Percentiles rank a stretch among this genome's conserved stretches.
These are phyloP conservation scores for Drosophila eugracilis DNA, from an alignment of 1,140 invertebrate genomes.

Conservation along the genomic window DNA sequence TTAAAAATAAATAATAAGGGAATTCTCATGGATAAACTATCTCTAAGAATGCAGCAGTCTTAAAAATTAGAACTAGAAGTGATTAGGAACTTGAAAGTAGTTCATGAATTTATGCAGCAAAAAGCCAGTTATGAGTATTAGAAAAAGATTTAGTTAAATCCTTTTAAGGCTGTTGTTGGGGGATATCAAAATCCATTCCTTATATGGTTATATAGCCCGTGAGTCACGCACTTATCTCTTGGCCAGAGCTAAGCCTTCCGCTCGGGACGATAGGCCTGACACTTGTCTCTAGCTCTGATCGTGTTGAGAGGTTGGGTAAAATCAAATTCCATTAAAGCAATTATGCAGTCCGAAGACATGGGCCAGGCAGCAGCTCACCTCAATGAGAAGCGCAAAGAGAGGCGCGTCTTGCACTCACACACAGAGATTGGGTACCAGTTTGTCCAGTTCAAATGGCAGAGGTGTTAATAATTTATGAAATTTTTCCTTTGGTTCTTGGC, in stretches of 20 bases:
- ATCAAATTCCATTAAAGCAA: conserved; percentile 83
- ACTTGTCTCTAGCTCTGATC: conserved; percentile 30
- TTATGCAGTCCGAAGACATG: conserved; percentile 57
- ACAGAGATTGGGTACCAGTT: conserved; percentile 53
- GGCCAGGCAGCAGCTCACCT: conserved; percentile 34
- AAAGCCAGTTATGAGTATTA: not conserved
- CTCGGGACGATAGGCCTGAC: conserved; percentile 14
- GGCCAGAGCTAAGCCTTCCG: conserved; percentile 9
- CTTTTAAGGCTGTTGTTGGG: not conserved
- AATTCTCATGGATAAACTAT: not conserved
- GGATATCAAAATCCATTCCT: conserved; percentile 6
- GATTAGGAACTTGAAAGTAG: too few species aligned
- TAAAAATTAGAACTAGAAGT: too few species aligned
- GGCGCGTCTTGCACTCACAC: conserved; percentile 14
- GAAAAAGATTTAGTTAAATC: not conserved
- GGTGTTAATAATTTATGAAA: conserved; percentile 83
- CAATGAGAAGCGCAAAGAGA: conserved; percentile 58
- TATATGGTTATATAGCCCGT: conserved; percentile 20
- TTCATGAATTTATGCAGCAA: not conserved
- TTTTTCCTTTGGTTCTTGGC: conserved; percentile 34
- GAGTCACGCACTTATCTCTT: conserved; percentile 17
- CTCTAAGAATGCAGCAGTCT: not conserved
- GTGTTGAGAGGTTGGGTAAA: conserved; percentile 57
- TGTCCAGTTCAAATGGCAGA: conserved; percentile 83
- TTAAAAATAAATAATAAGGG: too few species aligned